Evolutionary conservation across 35 echinoderm and acorn worm genomes (phyloP).

Genomic region (Apostichopus japonicus): DNA sequence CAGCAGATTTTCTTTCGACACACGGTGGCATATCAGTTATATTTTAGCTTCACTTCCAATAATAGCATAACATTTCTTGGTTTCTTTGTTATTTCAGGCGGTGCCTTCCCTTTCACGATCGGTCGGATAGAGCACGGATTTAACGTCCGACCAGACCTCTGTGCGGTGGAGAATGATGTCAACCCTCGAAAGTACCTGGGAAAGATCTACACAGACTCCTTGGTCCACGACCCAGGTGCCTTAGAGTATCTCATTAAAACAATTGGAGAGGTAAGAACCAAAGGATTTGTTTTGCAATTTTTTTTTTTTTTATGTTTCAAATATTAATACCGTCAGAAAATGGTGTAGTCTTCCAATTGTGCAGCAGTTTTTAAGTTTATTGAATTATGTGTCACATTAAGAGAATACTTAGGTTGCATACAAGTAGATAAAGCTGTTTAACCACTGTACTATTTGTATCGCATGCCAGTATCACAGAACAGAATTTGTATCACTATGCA

Average conservation of each 20-base stretch:
- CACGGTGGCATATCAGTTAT: no score
- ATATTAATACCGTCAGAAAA: background rate
- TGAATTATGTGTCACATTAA: no score
- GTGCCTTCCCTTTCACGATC: conserved; percentile 94
- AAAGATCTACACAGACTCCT: conserved; percentile 88
- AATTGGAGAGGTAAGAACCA: conserved; percentile 80
- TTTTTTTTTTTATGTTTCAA: background rate
- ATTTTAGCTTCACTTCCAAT: no score
- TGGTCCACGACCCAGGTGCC: conserved; percentile 85
- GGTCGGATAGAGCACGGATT: conserved; percentile 96
- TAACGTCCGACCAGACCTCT: conserved; percentile 92
- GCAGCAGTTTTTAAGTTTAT: no score
- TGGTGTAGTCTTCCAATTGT: no score
- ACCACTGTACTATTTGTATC: no score
- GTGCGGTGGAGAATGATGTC: conserved; percentile 87
- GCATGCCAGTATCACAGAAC: no score
- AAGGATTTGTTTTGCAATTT: background rate
- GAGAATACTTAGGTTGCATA: no score
- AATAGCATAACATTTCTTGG: background rate
- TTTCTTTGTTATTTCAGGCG: conserved; percentile 50
- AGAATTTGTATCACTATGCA: no score
- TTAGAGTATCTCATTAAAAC: conserved; percentile 81
- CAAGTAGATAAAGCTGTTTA: no score
- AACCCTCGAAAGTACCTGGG: conserved; percentile 92
- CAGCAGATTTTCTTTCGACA: no score